Evolutionary conservation across 2,113 vertebrate species (phyloP).

Genomic region (Machaerirhynchus nigripectus): DNA sequence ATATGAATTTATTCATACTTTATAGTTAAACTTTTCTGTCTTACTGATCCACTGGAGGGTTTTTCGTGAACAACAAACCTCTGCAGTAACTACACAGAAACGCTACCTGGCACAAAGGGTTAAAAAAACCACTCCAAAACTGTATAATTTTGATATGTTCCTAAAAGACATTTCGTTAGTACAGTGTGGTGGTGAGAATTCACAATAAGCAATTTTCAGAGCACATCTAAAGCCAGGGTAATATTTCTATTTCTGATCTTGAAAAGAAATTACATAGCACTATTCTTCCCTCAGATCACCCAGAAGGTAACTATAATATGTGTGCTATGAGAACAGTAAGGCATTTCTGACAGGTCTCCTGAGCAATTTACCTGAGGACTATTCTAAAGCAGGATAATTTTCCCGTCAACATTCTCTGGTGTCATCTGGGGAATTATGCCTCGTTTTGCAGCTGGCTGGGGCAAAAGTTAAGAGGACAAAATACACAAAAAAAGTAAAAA

Average conservation of each 20-base stretch:
- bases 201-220: neutral
- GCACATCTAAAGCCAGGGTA: neutral
- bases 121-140: neutral
- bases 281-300: neutral
- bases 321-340: neutral
- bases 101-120: neutral
- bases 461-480: neutral
- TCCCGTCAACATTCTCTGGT: neutral
- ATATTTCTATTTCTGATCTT: neutral
- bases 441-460: neutral
- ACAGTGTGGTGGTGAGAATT: neutral
- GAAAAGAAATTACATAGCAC: neutral
- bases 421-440: neutral
- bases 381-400: neutral
- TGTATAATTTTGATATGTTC: neutral
- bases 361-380: neutral
- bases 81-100: neutral
- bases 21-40: neutral
- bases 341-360: neutral
- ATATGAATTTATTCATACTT: neutral
- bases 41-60: fast-evolving
- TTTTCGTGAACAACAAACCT: neutral
- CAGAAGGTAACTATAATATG: neutral
- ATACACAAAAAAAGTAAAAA: neutral
- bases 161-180: neutral